Evolutionary conservation across 2,113 vertebrate species (phyloP).

Genomic region (Psilopsiagon aurifrons): DNA sequence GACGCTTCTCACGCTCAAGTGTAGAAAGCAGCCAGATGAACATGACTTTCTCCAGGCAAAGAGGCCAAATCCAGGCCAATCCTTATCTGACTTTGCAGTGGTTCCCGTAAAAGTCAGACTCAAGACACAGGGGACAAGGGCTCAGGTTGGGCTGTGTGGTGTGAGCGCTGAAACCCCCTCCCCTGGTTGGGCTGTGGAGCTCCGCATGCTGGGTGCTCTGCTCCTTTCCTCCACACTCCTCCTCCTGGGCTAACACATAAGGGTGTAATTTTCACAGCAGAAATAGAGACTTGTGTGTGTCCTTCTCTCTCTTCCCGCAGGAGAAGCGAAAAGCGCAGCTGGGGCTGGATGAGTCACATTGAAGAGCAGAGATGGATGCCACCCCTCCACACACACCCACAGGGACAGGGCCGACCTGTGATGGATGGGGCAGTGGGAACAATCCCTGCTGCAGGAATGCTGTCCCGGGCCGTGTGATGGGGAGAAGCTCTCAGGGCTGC

Average conservation of each 20-base stretch:
- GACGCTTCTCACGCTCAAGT: fast-evolving
- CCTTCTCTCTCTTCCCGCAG: slow-evolving; percentile 13
- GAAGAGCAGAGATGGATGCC: not conserved
- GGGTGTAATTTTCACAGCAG: slow-evolving; percentile 8
- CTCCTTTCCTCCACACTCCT: not conserved
- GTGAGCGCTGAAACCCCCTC: not conserved
- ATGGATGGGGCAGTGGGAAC: not conserved
- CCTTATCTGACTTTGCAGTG: not conserved
- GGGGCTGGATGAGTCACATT: slow-evolving; percentile 46
- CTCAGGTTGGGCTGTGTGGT: not conserved
- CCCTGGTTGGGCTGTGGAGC: not conserved
- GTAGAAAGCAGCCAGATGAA: not conserved
- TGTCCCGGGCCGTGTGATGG: not conserved
- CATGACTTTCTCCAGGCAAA: not conserved
- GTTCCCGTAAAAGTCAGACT: not conserved
- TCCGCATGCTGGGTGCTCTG: not conserved
- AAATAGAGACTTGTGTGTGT: not conserved
- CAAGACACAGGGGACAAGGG: not conserved
- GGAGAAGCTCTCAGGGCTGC: not conserved
- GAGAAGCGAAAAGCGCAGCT: slow-evolving; percentile 20
- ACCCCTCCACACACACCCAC: not conserved
- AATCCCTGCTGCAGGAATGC: not conserved
- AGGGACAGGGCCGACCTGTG: not conserved
- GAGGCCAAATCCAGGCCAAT: not conserved
- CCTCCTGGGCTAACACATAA: not conserved